Conservation (phyloP, 2,113 vertebrate genomes). For the Rhinolophus sinicus region DNA sequence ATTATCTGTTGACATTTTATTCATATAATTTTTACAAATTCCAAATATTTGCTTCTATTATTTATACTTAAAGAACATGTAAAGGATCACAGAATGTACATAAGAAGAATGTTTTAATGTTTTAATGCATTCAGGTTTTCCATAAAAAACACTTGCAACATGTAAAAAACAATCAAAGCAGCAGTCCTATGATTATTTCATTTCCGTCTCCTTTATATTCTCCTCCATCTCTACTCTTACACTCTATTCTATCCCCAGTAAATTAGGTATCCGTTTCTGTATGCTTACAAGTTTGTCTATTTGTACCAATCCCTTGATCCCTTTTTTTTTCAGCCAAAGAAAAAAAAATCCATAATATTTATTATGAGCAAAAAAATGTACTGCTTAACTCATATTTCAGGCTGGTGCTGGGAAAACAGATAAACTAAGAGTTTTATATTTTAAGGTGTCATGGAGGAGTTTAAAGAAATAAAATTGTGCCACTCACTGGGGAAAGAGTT, state of each 20-base stretch:
- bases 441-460: not conserved
- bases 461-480: not conserved
- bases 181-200: not conserved
- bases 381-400: slow-evolving; percentile 19
- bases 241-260: not conserved
- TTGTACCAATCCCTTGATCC: slow-evolving; percentile 39
- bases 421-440: slow-evolving; percentile 44
- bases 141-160: not conserved
- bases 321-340: not conserved
- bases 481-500: not conserved
- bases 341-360: slow-evolving; percentile 43
- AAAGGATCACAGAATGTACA: not conserved
- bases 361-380: not conserved
- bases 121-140: not conserved
- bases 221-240: not conserved
- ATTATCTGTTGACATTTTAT: not conserved
- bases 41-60: not conserved
- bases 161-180: not conserved
- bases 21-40: not conserved
- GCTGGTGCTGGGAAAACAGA: not conserved
- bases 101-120: not conserved
- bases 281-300: not conserved
- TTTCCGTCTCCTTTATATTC: not conserved
- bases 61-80: not conserved
- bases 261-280: not conserved